Evolutionary conservation across 2,888 invertebrate species (phyloP).

Genomic region (Chrysolina oricalcia): DNA sequence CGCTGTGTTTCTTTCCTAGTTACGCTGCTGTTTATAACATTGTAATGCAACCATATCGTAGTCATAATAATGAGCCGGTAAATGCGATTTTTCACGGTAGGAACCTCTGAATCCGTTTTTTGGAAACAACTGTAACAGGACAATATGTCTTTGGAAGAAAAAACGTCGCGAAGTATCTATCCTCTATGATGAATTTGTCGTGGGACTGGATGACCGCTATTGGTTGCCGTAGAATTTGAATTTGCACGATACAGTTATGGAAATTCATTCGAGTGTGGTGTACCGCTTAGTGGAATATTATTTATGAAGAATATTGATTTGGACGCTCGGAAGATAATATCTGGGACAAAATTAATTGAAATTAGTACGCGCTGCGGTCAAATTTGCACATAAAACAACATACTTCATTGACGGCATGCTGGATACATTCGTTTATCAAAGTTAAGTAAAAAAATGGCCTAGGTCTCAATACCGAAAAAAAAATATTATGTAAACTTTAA

Average conservation of each 20-base stretch:
- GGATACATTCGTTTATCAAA: neutral
- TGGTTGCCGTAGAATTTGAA: slow-evolving; percentile 13
- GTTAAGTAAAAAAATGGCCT: too few relatives aligned
- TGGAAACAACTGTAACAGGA: slow-evolving; percentile 17
- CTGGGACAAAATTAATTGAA: slow-evolving; percentile 1
- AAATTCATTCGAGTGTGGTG: slow-evolving; percentile 29
- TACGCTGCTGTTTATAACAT: slow-evolving; percentile 29
- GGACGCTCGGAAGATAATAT: slow-evolving; percentile 1
- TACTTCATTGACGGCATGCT: neutral
- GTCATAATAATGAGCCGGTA: slow-evolving; percentile 39
- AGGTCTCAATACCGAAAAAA: too few relatives aligned
- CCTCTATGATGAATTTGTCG: slow-evolving; percentile 21
- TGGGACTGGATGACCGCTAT: slow-evolving; percentile 20
- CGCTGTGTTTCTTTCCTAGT: neutral
- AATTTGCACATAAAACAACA: neutral
- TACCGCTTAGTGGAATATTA: slow-evolving; percentile 29
- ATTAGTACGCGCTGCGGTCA: neutral
- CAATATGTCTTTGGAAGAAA: neutral
- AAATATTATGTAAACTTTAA: too few relatives aligned
- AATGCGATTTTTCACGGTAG: slow-evolving; percentile 39
- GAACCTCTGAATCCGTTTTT: slow-evolving; percentile 39
- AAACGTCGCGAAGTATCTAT: slow-evolving; percentile 1
- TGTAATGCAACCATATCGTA: slow-evolving; percentile 32
- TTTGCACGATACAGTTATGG: slow-evolving; percentile 28
- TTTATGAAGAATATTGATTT: slow-evolving; percentile 28